Evolutionary conservation across 2,888 invertebrate genomes (phyloP).

Genomic region (Boloria selene): DNA sequence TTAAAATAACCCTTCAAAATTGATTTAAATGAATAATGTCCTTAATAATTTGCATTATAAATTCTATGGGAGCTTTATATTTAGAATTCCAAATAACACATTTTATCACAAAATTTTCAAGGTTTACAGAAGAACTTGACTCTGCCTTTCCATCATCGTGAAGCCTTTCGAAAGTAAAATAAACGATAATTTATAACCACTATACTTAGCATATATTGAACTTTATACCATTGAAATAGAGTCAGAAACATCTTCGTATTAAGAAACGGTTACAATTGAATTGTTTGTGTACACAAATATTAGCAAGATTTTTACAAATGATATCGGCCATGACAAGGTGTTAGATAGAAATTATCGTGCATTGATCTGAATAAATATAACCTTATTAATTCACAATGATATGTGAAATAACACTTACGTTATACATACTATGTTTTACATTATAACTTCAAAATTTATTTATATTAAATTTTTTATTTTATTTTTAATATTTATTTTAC

Average conservation of each 20-base stretch:
- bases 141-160: constrained; percentile 23
- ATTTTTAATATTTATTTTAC: too few relatives aligned
- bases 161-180: constrained; percentile 25
- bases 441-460: too few relatives aligned
- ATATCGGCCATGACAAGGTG: constrained; percentile 4
- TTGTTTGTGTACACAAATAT: constrained; percentile 20
- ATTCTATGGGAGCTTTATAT: too few relatives aligned
- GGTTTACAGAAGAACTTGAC: constrained; percentile 24
- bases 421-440: too few relatives aligned
- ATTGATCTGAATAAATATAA: constrained; percentile 6
- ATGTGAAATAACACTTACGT: neutral
- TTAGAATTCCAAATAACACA: too few relatives aligned
- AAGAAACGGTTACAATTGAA: neutral
- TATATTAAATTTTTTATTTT: too few relatives aligned
- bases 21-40: too few relatives aligned
- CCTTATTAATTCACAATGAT: neutral
- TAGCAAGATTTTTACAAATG: neutral
- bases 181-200: constrained; percentile 19
- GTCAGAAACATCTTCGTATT: neutral
- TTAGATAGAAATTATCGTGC: constrained; percentile 1
- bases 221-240: neutral
- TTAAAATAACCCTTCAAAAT: too few relatives aligned
- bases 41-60: too few relatives aligned
- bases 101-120: constrained; percentile 18
- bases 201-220: neutral